Evolutionary conservation across 2,797 vertebrate species (phyloP), one percentile per base, ranked within the genome.

Genomic region (Microctenopoma steveboyesi): DNA sequence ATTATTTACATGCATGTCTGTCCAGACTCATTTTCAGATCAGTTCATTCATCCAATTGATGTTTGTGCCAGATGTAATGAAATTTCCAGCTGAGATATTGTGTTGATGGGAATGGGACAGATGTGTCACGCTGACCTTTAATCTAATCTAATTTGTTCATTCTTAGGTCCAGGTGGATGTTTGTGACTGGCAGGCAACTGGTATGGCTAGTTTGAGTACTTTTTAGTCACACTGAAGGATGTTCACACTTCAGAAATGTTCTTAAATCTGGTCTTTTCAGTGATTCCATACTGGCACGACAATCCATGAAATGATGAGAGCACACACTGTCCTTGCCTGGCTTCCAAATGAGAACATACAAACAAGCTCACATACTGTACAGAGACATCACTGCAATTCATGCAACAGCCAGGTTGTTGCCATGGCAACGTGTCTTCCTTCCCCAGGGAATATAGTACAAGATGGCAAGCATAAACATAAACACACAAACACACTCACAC

Each of bases 361-460:
- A 65, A 64, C 65, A 51, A 43, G 47, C 60, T 43, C 62, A 69
- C 68, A 61, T 58, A 42, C 47, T 35, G 66, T 49, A 54, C 76
- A 55, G 68, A 74, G 55, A 76, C 51, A 82, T 74, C 69, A 12
- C 75, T 72, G 79, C 60, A 61, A 83, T 85, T 65, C 76, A 63
- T 15, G 56, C 73, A 78, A 81, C 63, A 51, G 81, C 85, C 78
- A 85, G 88, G 72, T 84, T 76, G 91, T 88, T 92, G 81, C 90
- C 86, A 92, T 92, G 87, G 91, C 86, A 93, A 92, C 92, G 78
- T 71, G 78, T 64, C 72, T 86, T 79, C 74, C 76, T 81, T 82
- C 85, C 84, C 78, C 53, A 63, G 82, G 82, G 89, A 86, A 81
- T 70, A 82, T 81, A 60, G 69, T 76, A 82, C 79, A 84, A 69